Conservation (phyloP, 2,113 vertebrate species). For the Fregata magnificens region DNA sequence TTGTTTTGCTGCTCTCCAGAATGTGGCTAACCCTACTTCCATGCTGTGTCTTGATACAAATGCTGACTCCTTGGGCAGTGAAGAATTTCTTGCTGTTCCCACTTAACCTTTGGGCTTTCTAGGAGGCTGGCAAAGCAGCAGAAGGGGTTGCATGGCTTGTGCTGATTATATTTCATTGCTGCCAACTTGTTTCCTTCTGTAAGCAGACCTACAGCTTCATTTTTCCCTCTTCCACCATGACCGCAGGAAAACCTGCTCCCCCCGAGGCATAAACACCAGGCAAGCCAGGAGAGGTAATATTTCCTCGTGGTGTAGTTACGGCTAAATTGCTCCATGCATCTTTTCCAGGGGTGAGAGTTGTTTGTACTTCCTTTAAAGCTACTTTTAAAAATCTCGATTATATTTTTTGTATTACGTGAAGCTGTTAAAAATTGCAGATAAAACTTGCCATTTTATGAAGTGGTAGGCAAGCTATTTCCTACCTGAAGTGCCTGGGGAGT, state of each 20-base stretch:
- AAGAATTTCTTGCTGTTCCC: background rate
- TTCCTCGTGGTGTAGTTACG: background rate
- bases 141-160: background rate
- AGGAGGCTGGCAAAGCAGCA: background rate
- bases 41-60: background rate
- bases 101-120: background rate
- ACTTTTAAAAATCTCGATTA: background rate
- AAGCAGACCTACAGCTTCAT: background rate
- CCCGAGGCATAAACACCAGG: background rate
- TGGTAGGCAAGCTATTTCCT: background rate
- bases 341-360: background rate
- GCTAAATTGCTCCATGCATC: background rate
- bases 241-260: background rate
- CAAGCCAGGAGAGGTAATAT: background rate
- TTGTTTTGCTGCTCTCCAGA: background rate
- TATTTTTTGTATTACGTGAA: background rate
- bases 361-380: background rate
- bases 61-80: background rate
- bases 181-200: background rate
- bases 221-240: background rate
- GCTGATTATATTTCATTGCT: background rate
- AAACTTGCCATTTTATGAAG: background rate
- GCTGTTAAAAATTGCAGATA: background rate
- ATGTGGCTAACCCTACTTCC: fast-evolving
- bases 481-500: background rate